These are phyloP conservation scores for Ochropacha duplaris DNA, from an alignment of 2,888 invertebrate species.

Conservation along the genomic window DNA sequence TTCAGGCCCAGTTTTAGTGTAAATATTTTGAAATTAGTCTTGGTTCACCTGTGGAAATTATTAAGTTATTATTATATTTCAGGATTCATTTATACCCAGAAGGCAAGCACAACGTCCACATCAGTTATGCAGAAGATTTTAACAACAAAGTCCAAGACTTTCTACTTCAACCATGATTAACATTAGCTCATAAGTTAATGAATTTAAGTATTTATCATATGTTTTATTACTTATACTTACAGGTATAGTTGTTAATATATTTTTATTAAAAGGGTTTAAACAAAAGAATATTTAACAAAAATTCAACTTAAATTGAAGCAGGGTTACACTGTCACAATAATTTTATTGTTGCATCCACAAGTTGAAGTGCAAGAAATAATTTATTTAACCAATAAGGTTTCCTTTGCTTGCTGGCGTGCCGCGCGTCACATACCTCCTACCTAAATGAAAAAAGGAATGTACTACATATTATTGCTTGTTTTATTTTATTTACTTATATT, in stretches of 20 bases:
- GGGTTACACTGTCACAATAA: not conserved
- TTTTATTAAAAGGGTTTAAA: too few relatives aligned
- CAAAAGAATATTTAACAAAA: too few relatives aligned
- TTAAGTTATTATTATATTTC: conserved; percentile 47
- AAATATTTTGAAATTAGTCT: too few relatives aligned
- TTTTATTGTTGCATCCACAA: not conserved
- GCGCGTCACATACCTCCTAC: conserved; percentile 49
- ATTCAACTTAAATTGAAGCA: too few relatives aligned
- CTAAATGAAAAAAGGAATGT: conserved; percentile 48
- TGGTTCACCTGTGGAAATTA: not conserved
- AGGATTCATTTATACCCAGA: conserved; percentile 89
- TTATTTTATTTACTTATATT: conserved; percentile 2
- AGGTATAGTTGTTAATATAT: too few relatives aligned
- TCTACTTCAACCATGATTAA: conserved; percentile 64
- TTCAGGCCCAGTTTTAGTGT: too few relatives aligned
- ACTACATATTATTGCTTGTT: conserved; percentile 47
- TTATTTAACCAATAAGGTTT: conserved; percentile 46
- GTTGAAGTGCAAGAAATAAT: conserved; percentile 18
- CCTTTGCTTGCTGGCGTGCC: conserved; percentile 58
- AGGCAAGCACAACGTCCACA: conserved; percentile 94
- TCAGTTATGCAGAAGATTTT: conserved; percentile 90
- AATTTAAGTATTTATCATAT: too few relatives aligned
- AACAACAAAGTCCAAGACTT: conserved; percentile 89
- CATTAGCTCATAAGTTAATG: not conserved
- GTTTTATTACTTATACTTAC: too few relatives aligned